Evolutionary conservation across 37 sponge, comb jelly and placozoan species (phyloP).

Genomic region (Cliona cf. orientalis): DNA sequence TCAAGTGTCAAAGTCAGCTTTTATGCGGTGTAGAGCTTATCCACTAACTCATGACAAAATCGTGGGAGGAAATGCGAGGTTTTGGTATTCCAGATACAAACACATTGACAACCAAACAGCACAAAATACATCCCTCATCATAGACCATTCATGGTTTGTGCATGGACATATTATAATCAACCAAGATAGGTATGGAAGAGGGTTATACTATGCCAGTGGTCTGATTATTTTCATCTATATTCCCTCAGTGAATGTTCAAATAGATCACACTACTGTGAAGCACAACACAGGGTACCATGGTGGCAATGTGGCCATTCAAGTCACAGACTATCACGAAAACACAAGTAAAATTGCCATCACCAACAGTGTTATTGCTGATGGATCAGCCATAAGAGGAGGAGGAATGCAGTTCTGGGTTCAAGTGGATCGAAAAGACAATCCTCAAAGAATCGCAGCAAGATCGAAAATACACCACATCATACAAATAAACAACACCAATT

Average conservation of each 20-base stretch:
- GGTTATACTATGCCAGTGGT: neutral
- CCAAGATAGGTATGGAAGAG: neutral
- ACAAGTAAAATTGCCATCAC: neutral
- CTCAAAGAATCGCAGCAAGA: too few species aligned
- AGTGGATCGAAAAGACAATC: too few species aligned
- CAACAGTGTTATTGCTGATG: neutral
- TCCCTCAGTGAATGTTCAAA: neutral
- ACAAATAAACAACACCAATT: neutral
- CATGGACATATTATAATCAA: neutral
- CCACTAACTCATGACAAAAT: neutral
- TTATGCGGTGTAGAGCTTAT: neutral
- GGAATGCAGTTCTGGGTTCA: neutral
- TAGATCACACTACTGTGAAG: neutral
- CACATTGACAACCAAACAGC: too few species aligned
- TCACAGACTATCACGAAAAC: neutral
- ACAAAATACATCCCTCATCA: too few species aligned
- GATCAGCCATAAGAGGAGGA: neutral
- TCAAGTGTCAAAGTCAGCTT: neutral
- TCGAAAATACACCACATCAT: too few species aligned
- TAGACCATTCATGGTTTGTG: neutral
- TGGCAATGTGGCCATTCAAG: neutral
- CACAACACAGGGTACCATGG: neutral
- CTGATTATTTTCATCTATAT: neutral
- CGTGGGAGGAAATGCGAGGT: neutral
- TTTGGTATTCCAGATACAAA: too few species aligned